Evolutionary conservation across 2,888 invertebrate species (phyloP).

Genomic region (Cistogaster globosa): DNA sequence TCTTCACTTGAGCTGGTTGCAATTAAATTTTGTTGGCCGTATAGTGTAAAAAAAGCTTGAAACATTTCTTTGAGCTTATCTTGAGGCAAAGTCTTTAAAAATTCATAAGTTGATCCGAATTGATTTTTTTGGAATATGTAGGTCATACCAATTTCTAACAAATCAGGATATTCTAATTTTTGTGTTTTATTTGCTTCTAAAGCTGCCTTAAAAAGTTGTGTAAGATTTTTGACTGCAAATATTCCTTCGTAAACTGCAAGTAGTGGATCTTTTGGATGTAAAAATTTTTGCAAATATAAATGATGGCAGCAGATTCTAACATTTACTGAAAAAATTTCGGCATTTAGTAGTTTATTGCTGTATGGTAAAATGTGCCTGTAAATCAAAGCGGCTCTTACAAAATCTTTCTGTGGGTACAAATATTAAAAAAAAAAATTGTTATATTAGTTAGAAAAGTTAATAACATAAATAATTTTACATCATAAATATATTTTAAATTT

Average conservation of each 20-base stretch:
- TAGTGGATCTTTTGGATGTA: slow-evolving; percentile 11
- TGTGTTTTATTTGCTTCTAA: slow-evolving; percentile 58
- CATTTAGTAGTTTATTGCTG: slow-evolving; percentile 73
- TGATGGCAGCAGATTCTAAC: slow-evolving; percentile 75
- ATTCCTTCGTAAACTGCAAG: slow-evolving; percentile 50
- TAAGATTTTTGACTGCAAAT: slow-evolving; percentile 70
- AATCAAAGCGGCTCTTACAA: slow-evolving; percentile 70
- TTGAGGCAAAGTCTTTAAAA: slow-evolving; percentile 61
- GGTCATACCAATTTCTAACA: slow-evolving; percentile 73
- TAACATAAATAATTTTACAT: too few species aligned
- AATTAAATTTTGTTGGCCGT: slow-evolving; percentile 33
- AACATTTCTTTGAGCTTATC: slow-evolving; percentile 58
- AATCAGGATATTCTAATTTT: slow-evolving; percentile 67
- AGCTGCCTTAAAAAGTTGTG: slow-evolving; percentile 74
- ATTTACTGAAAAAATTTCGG: slow-evolving; percentile 72
- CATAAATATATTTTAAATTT: too few species aligned
- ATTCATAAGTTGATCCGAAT: slow-evolving; percentile 66
- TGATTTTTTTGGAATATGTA: slow-evolving; percentile 72
- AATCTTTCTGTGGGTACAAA: slow-evolving; percentile 71
- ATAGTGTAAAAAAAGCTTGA: slow-evolving; percentile 56
- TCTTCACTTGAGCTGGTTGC: not conserved
- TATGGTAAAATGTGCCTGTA: slow-evolving; percentile 72
- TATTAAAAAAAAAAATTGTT: not conserved
- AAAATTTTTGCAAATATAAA: slow-evolving; percentile 71
- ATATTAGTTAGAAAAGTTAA: too few species aligned